phyloP scores from a whole-genome alignment of 2,888 invertebrate genomes.

The Hoplodrina ambigua region DNA sequence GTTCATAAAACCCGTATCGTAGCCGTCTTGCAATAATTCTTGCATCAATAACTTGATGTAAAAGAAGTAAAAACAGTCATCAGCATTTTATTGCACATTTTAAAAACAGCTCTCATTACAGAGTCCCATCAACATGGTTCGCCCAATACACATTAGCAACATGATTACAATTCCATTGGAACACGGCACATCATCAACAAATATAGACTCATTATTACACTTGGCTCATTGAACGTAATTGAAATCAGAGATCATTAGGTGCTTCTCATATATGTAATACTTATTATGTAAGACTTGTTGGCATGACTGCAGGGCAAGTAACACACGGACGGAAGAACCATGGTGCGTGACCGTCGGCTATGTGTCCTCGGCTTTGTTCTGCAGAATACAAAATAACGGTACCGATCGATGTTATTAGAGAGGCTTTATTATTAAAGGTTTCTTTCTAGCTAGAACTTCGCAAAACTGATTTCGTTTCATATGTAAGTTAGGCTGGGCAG shows the following conservation, averaged over 20 bases:
- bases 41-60: slow-evolving; percentile 15
- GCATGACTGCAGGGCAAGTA: slow-evolving; percentile 79
- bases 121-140: slow-evolving; percentile 41
- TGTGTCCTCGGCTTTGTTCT: slow-evolving; percentile 71
- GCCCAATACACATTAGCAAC: slow-evolving; percentile 53
- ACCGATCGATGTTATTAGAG: slow-evolving; percentile 58
- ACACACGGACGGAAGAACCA: slow-evolving; percentile 76
- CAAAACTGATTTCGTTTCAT: slow-evolving; percentile 23
- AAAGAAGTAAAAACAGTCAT: slow-evolving; percentile 45
- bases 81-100: slow-evolving; percentile 52
- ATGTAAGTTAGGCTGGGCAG: neutral
- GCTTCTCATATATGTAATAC: slow-evolving; percentile 34
- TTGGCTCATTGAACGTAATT: slow-evolving; percentile 44
- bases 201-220: slow-evolving; percentile 49
- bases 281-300: slow-evolving; percentile 55
- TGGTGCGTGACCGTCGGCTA: slow-evolving; percentile 78
- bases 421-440: slow-evolving; percentile 44
- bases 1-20: slow-evolving; percentile 12
- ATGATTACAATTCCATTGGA: slow-evolving; percentile 48
- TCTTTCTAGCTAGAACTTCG: slow-evolving; percentile 24
- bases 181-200: slow-evolving; percentile 44
- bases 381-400: slow-evolving; percentile 74
- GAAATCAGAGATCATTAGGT: slow-evolving; percentile 32
- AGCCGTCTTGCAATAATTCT: slow-evolving; percentile 23
- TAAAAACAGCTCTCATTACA: slow-evolving; percentile 48